Conservation (phyloP, 1,140 invertebrate genomes). For the Habropoda laboriosa region DNA sequence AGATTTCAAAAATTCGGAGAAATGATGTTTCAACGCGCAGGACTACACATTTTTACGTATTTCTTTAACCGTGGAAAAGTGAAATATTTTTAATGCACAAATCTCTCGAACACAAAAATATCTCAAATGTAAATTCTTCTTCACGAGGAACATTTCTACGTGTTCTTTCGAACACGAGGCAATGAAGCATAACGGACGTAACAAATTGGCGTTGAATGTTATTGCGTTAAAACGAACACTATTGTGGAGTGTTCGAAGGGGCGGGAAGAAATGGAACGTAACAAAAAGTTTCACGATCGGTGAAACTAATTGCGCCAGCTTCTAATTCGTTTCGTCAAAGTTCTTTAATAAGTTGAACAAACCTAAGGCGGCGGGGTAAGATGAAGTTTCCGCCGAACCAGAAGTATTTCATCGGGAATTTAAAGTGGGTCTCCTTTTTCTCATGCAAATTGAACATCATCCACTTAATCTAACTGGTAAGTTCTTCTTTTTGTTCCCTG, state of each 20-base stretch:
- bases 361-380: slow-evolving; percentile 8
- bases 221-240: neutral
- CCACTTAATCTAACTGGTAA: slow-evolving; percentile 17
- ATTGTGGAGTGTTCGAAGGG: neutral
- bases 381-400: slow-evolving; percentile 28
- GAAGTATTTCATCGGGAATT: slow-evolving; percentile 40
- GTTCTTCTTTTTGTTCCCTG: neutral
- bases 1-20: no score
- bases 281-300: neutral
- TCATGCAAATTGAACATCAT: slow-evolving; percentile 26
- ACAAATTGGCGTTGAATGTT: neutral
- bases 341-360: slow-evolving; percentile 36
- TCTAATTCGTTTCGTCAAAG: slow-evolving; percentile 31
- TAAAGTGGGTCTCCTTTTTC: slow-evolving; percentile 19
- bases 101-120: no score
- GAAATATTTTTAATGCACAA: no score
- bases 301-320: slow-evolving; percentile 27
- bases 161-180: no score
- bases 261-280: neutral
- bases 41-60: no score
- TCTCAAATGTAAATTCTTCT: no score
- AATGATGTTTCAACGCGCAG: no score
- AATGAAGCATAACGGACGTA: neutral
- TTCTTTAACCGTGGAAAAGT: no score
- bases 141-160: no score